Percentiles rank a stretch among this genome's conserved stretches.
These are phyloP conservation scores for Alligator sinensis DNA, from an alignment of 2,113 vertebrate species.

Conservation along the genomic window DNA sequence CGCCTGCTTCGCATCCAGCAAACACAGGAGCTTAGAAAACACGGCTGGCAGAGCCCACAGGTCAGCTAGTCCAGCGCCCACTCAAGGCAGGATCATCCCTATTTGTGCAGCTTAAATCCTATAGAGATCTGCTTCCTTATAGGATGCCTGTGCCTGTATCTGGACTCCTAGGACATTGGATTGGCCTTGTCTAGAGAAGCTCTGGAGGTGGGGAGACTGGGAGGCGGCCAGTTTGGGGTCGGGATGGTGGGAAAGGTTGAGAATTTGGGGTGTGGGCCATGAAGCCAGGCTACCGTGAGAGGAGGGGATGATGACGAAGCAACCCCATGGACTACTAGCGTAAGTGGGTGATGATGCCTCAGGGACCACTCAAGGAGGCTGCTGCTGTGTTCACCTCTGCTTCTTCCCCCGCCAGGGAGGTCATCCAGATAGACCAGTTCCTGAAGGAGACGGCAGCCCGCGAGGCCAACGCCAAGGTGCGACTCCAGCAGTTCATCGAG, in stretches of 20 bases:
- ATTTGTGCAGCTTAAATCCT: background rate
- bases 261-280: background rate
- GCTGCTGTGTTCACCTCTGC: too few relatives aligned
- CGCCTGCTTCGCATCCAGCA: background rate
- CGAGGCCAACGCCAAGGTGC: constrained; percentile 95
- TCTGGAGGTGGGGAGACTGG: too few relatives aligned
- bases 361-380: too few relatives aligned
- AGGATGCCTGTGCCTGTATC: background rate
- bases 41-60: too few relatives aligned
- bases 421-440: constrained; percentile 96
- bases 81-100: too few relatives aligned
- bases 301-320: too few relatives aligned
- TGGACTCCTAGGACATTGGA: background rate
- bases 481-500: constrained; percentile 98
- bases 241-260: background rate
- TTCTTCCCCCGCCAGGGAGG: constrained; percentile 83
- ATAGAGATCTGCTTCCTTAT: background rate
- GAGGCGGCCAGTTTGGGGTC: background rate
- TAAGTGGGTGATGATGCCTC: too few relatives aligned
- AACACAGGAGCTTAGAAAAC: too few relatives aligned
- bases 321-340: too few relatives aligned
- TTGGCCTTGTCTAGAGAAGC: background rate
- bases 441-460: constrained; percentile 96
- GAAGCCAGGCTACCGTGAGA: background rate
- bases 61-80: too few relatives aligned